These are phyloP conservation scores for Pangasius krempfi DNA, from an alignment of 2,797 vertebrate species.

Conservation along the genomic window DNA sequence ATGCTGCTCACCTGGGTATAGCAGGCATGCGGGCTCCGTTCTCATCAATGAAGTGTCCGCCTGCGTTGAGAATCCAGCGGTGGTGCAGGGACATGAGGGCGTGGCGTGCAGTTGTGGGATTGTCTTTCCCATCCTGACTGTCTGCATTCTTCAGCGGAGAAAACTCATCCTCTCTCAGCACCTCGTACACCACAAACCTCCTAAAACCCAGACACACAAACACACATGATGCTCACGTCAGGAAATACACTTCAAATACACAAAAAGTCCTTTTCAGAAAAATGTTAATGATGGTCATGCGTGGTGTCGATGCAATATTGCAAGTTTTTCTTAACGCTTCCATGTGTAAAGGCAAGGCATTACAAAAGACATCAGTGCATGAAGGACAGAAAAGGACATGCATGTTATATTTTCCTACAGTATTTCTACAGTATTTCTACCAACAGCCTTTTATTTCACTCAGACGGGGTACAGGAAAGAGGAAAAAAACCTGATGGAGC, in stretches of 20 bases:
- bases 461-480: conserved; percentile 36
- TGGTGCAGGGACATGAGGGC: conserved; percentile 94
- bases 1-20: conserved; percentile 84
- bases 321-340: not conserved
- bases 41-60: conserved; percentile 93
- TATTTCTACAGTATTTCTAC: not conserved
- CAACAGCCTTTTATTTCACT: not conserved
- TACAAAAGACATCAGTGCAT: not conserved
- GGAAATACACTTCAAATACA: not conserved
- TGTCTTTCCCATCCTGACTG: conserved; percentile 95
- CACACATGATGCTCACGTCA: not conserved
- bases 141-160: conserved; percentile 95
- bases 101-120: conserved; percentile 90
- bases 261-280: no score
- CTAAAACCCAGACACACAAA: conserved; percentile 65
- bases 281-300: not conserved
- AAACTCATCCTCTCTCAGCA: conserved; percentile 94
- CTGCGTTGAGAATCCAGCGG: conserved; percentile 95
- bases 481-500: not conserved
- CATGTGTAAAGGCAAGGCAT: not conserved
- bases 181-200: conserved; percentile 92
- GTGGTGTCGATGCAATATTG: no score
- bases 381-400: not conserved
- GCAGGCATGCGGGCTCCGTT: conserved; percentile 89
- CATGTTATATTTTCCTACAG: conserved; percentile 9